Percentiles rank a stretch among this genome's conserved stretches.
These are phyloP conservation scores for Andricus grossulariae DNA, from an alignment of 1,140 invertebrate genomes.

Conservation along the genomic window DNA sequence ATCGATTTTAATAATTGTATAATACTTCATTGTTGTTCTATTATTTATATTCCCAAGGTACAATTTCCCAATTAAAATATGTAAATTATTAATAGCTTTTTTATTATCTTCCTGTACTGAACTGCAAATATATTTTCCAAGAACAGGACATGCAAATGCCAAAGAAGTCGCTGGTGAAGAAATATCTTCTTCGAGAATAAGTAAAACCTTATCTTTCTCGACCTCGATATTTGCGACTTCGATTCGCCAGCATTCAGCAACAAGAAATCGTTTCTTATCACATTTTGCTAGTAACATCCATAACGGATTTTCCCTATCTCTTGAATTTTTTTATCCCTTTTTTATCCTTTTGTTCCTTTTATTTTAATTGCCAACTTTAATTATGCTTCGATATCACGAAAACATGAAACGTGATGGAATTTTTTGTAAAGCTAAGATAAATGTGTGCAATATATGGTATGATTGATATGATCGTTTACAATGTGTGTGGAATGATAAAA, in stretches of 20 bases:
- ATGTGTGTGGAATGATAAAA: neutral
- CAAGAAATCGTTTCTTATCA: too few relatives aligned
- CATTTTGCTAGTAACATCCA: too few relatives aligned
- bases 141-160: neutral
- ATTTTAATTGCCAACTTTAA: constrained; percentile 24
- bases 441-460: neutral
- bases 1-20: too few relatives aligned
- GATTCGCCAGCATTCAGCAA: neutral
- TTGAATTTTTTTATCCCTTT: neutral
- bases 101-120: too few relatives aligned
- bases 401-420: constrained; percentile 12
- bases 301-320: constrained; percentile 19
- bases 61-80: too few relatives aligned
- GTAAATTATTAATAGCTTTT: too few relatives aligned
- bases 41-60: too few relatives aligned
- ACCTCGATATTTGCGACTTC: constrained; percentile 10
- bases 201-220: constrained; percentile 1
- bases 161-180: neutral
- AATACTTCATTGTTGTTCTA: too few relatives aligned
- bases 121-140: neutral
- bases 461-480: neutral
- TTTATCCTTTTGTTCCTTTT: neutral
- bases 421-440: neutral
- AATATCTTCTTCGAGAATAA: constrained; percentile 18
- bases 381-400: neutral